Percentiles rank a stretch among this genome's conserved stretches.
Evolutionary conservation across 2,113 vertebrate genomes (phyloP).

Genomic region (Gavia stellata): DNA sequence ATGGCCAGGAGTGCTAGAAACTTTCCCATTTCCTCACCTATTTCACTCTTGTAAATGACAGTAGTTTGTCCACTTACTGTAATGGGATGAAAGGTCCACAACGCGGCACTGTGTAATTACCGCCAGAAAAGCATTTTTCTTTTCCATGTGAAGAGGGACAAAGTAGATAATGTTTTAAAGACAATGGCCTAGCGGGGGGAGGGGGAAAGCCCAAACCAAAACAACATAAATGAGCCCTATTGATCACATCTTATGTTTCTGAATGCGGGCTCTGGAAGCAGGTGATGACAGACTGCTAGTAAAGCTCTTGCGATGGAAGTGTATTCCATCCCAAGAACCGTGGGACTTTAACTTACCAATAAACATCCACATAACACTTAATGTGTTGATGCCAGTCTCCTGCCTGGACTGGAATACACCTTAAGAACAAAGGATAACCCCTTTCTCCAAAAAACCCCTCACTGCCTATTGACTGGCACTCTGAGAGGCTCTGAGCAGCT

Average conservation of each 20-base stretch:
- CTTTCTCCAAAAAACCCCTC: neutral
- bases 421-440: neutral
- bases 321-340: conserved; percentile 33
- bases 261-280: conserved; percentile 45
- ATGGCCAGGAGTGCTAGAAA: neutral
- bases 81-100: conserved; percentile 59
- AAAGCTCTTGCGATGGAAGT: conserved; percentile 38
- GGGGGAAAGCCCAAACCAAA: neutral
- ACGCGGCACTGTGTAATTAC: conserved; percentile 40
- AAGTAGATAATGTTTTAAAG: conserved; percentile 61
- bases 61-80: conserved; percentile 51
- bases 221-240: neutral
- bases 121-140: conserved; percentile 30
- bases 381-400: conserved; percentile 28
- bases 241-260: neutral
- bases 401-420: neutral
- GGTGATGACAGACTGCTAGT: conserved; percentile 22
- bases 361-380: neutral
- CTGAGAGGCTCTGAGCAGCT: conserved; percentile 19
- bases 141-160: conserved; percentile 20
- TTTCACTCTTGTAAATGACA: conserved; percentile 46
- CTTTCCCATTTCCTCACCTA: conserved; percentile 18
- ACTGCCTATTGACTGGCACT: neutral
- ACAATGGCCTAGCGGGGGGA: neutral
- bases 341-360: conserved; percentile 18